Evolutionary conservation across 2,113 vertebrate species (phyloP).

Genomic region (Mobula birostris): DNA sequence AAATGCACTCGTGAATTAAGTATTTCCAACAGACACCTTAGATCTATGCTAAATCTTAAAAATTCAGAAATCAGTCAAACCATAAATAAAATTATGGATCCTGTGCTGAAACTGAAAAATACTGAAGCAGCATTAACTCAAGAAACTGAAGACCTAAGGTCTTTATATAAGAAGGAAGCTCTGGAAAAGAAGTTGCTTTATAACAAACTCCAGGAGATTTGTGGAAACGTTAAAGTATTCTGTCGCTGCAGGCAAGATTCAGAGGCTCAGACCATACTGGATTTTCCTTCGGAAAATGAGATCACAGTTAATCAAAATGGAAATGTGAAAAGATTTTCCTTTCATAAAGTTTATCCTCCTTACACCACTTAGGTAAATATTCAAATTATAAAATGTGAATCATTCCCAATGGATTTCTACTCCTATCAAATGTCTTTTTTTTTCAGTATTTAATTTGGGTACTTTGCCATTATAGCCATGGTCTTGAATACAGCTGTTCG

Average conservation of each 20-base stretch:
- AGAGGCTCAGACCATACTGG: constrained; percentile 42
- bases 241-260: constrained; percentile 49
- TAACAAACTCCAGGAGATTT: constrained; percentile 54
- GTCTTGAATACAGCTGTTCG: background rate
- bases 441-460: background rate
- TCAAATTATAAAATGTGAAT: background rate
- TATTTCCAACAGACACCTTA: constrained; percentile 49
- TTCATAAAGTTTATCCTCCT: constrained; percentile 51
- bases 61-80: constrained; percentile 48
- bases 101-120: constrained; percentile 36
- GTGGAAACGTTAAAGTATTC: constrained; percentile 57
- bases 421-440: background rate
- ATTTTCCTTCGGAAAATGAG: constrained; percentile 48
- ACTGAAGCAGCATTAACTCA: constrained; percentile 39
- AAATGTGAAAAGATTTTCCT: constrained; percentile 51
- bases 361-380: constrained; percentile 53
- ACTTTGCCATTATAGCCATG: background rate
- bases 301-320: constrained; percentile 46
- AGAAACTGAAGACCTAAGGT: constrained; percentile 46
- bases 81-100: constrained; percentile 43
- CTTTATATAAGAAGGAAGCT: constrained; percentile 50
- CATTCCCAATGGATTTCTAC: background rate
- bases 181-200: constrained; percentile 50
- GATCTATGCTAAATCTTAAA: constrained; percentile 39
- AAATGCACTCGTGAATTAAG: constrained; percentile 46